phyloP scores from a whole-genome alignment of 2,113 vertebrate genomes.

The Cebus imitator region DNA sequence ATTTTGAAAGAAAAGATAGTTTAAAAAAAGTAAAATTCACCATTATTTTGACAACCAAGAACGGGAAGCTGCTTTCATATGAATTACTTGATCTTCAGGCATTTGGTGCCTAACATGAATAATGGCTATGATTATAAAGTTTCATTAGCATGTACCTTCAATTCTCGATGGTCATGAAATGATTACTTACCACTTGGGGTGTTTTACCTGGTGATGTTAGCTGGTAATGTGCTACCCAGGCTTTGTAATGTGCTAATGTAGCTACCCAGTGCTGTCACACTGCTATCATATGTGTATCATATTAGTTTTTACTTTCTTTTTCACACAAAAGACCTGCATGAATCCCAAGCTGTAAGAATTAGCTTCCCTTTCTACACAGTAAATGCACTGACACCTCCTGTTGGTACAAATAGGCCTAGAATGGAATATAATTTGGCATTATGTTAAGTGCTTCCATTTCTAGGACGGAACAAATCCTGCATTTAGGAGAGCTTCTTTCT shows the following conservation, averaged over 20 bases:
- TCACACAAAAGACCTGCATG: not conserved
- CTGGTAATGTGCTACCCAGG: not conserved
- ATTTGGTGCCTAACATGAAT: not conserved
- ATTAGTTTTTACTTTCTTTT: not conserved
- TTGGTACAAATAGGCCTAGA: not conserved
- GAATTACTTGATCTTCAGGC: not conserved
- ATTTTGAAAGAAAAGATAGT: not conserved
- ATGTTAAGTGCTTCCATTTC: not conserved
- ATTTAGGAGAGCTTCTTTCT: not conserved
- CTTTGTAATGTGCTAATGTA: not conserved
- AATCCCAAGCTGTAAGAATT: not conserved
- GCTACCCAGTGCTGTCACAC: too few species aligned
- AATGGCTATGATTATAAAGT: conserved; percentile 23
- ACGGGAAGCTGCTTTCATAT: not conserved
- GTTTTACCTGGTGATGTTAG: not conserved
- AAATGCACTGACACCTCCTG: not conserved
- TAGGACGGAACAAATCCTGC: not conserved
- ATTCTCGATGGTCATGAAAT: not conserved
- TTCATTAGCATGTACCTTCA: not conserved
- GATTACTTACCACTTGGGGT: not conserved
- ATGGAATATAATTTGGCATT: not conserved
- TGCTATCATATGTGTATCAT: not conserved
- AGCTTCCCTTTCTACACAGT: not conserved
- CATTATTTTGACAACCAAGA: not conserved
- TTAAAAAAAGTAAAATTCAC: conserved; percentile 24